Conservation (phyloP, 2,797 vertebrate species). For the Anabacerthia variegaticeps region DNA sequence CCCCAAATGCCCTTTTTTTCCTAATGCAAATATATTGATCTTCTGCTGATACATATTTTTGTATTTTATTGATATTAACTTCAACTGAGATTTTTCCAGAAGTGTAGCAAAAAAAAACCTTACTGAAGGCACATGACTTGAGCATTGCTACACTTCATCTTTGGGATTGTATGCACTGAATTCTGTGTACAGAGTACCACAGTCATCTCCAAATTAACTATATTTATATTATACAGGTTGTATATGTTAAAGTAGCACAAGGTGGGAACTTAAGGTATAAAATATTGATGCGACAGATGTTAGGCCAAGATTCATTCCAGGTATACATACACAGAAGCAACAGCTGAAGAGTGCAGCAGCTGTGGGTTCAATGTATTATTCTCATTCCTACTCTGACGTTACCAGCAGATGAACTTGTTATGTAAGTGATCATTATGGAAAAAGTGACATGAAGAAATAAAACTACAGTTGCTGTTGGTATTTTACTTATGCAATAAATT, state of each 20-base stretch:
- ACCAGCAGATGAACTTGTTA: neutral
- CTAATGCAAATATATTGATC: neutral
- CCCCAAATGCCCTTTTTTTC: neutral
- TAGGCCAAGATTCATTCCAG: neutral
- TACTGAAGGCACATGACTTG: neutral
- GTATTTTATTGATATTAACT: neutral
- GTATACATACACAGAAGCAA: neutral
- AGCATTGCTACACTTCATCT: neutral
- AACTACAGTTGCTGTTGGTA: neutral
- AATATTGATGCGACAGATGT: neutral
- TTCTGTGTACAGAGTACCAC: neutral
- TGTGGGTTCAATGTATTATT: neutral
- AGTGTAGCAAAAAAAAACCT: neutral
- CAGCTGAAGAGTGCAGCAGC: neutral
- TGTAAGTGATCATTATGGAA: neutral
- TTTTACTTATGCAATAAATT: constrained; percentile 8
- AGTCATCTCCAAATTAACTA: neutral
- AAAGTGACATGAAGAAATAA: neutral
- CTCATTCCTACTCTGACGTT: neutral
- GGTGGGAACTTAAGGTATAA: neutral
- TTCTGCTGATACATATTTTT: neutral
- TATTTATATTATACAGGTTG: neutral
- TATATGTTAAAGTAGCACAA: neutral
- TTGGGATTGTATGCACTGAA: neutral
- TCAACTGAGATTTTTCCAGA: neutral